Conservation (phyloP, 2,113 vertebrate species). For the Oenanthe oenanthe region DNA sequence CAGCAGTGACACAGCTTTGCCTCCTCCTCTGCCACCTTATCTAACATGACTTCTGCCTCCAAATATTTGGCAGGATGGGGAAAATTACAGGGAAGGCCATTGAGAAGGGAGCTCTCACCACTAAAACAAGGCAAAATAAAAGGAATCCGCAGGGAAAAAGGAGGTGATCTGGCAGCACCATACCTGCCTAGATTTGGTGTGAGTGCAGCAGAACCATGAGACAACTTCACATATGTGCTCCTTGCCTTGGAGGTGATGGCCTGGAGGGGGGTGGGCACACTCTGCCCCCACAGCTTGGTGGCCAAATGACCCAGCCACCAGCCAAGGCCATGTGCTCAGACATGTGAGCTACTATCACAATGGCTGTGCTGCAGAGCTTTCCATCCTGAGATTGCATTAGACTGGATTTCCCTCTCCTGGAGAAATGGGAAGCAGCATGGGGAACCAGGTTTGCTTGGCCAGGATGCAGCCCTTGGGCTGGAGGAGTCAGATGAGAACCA, state of each 20-base stretch:
- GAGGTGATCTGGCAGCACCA: not conserved
- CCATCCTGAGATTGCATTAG: not conserved
- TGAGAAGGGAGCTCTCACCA: not conserved
- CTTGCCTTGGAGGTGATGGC: not conserved
- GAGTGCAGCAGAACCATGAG: not conserved
- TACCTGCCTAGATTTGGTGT: not conserved
- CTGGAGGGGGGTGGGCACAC: fast-evolving
- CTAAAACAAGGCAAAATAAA: not conserved
- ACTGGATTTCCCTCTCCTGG: not conserved
- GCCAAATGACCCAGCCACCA: not conserved
- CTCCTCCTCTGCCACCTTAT: not conserved
- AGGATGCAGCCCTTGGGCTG: not conserved
- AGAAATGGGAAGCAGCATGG: not conserved
- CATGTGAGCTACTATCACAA: not conserved
- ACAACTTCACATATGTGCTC: not conserved
- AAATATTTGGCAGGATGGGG: not conserved
- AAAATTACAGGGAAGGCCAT: not conserved
- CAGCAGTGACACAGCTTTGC: not conserved
- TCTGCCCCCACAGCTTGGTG: fast-evolving
- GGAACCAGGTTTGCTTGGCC: not conserved
- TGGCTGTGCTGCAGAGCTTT: not conserved
- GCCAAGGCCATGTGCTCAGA: not conserved
- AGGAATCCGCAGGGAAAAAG: not conserved
- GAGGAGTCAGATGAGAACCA: not conserved
- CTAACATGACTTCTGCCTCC: not conserved